phyloP scores from a whole-genome alignment of 1,140 invertebrate species.

The Pseudomyrmex flavicornis region DNA sequence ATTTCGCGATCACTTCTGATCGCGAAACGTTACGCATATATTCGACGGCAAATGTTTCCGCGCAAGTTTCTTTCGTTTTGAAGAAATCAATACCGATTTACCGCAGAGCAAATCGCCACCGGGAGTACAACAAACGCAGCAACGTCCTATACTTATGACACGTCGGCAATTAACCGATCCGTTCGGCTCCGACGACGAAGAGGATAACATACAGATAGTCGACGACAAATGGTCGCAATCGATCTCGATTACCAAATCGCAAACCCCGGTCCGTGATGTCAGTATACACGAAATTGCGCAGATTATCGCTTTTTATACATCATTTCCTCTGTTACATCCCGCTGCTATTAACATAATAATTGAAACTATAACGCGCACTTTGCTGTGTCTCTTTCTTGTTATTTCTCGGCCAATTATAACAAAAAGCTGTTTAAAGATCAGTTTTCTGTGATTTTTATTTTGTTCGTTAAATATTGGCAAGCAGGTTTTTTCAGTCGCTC shows the following conservation, averaged over 20 bases:
- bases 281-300: conserved; percentile 75
- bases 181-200: conserved; percentile 96
- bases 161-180: conserved; percentile 94
- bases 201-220: conserved; percentile 86
- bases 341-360: conserved; percentile 54
- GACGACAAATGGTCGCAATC: conserved; percentile 83
- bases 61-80: conserved; percentile 26
- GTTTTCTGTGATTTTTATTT: not conserved
- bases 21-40: conserved; percentile 1
- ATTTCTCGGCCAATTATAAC: conserved; percentile 10
- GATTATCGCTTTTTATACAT: conserved; percentile 54
- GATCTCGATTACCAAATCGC: conserved; percentile 81
- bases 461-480: not conserved
- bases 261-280: conserved; percentile 81
- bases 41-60: conserved; percentile 9
- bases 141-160: conserved; percentile 91
- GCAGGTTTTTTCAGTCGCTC: conserved; percentile 2
- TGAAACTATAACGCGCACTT: conserved; percentile 13
- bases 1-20: not conserved
- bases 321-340: conserved; percentile 49
- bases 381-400: conserved; percentile 15
- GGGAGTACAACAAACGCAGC: conserved; percentile 79
- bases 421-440: conserved; percentile 10
- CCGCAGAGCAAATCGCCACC: conserved; percentile 84
- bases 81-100: conserved; percentile 58